phyloP scores from a whole-genome alignment of 2,888 invertebrate species.

The Brachylomia viminalis region DNA sequence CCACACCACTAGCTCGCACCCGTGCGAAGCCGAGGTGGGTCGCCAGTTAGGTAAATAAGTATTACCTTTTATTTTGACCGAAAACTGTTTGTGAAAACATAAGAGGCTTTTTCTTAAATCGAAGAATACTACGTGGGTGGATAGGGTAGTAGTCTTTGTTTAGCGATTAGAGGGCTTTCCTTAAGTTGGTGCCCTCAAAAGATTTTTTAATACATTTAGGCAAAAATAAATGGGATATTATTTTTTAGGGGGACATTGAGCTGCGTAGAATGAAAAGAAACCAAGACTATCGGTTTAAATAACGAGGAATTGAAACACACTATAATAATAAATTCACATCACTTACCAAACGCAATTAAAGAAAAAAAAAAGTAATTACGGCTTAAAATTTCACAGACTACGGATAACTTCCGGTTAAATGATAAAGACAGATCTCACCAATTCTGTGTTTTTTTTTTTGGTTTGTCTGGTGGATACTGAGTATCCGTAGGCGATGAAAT shows the following conservation, averaged over 20 bases:
- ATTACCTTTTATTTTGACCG: slow-evolving; percentile 44
- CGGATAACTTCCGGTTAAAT: too few relatives aligned
- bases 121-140: slow-evolving; percentile 1
- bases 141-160: slow-evolving; percentile 18
- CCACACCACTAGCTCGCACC: neutral
- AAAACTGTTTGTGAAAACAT: slow-evolving; percentile 43
- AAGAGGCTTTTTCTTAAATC: slow-evolving; percentile 29
- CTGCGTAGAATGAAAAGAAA: neutral
- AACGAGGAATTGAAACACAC: too few relatives aligned
- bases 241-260: neutral
- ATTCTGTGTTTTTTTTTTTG: too few relatives aligned
- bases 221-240: neutral
- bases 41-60: slow-evolving; percentile 28
- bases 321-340: too few relatives aligned
- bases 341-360: too few relatives aligned
- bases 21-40: neutral
- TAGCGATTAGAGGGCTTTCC: slow-evolving; percentile 5
- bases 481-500: too few relatives aligned
- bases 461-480: too few relatives aligned
- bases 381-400: too few relatives aligned
- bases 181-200: slow-evolving; percentile 24
- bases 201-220: neutral
- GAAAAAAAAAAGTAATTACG: too few relatives aligned
- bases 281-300: too few relatives aligned
- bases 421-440: too few relatives aligned